A percentile compares a stretch with the other conserved stretches of the same genome.
Conservation (phyloP, 2,797 vertebrate genomes). For the Zalophus californianus region DNA sequence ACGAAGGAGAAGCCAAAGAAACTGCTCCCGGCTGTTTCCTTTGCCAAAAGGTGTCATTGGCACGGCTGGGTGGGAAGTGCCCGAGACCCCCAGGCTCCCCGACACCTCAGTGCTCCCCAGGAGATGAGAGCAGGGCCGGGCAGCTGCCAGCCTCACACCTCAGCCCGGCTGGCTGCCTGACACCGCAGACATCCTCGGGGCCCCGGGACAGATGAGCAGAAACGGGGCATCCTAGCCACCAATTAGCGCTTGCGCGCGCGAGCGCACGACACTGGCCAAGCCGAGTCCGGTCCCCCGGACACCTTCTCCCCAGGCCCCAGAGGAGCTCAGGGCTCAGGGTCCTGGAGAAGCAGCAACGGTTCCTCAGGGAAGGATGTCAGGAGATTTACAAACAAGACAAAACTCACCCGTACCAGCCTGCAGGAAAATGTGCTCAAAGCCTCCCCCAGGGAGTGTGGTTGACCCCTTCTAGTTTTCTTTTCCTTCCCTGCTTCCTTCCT, state of each 20-base stretch:
- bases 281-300: not conserved
- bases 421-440: not conserved
- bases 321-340: not conserved
- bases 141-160: constrained; percentile 75
- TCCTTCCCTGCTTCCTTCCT: not conserved
- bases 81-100: constrained; percentile 37
- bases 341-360: not conserved
- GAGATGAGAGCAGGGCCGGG: constrained; percentile 81
- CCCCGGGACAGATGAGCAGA: constrained; percentile 88
- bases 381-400: not conserved
- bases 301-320: not conserved
- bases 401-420: not conserved
- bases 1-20: not conserved
- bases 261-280: not conserved
- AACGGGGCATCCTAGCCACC: constrained; percentile 83
- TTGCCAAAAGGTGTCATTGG: constrained; percentile 54
- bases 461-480: not conserved
- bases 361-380: not conserved
- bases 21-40: not conserved
- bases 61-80: not conserved
- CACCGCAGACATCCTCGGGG: constrained; percentile 82
- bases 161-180: constrained; percentile 76
- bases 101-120: constrained; percentile 65
- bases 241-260: constrained; percentile 82
- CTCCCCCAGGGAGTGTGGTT: not conserved